phyloP scores from a whole-genome alignment of 2,113 vertebrate species.

The Sisor rabdophorus region DNA sequence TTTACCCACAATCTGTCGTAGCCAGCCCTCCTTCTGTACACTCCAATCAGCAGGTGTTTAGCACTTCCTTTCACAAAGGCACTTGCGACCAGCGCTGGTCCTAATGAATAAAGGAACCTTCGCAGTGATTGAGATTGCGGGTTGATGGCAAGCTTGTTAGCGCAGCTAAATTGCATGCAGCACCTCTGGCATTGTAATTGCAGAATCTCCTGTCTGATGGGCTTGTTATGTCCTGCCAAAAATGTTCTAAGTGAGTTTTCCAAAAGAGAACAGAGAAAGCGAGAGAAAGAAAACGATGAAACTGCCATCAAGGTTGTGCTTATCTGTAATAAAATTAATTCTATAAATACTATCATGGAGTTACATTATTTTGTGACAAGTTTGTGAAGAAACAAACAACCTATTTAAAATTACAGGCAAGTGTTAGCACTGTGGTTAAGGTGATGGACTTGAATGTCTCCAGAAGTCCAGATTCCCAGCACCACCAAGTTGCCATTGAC shows the following conservation, averaged over 20 bases:
- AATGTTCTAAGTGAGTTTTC: neutral
- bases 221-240: constrained; percentile 31
- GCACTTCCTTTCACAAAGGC: constrained; percentile 58
- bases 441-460: no score
- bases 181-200: constrained; percentile 58
- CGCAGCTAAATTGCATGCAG: constrained; percentile 63
- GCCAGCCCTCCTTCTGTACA: constrained; percentile 24
- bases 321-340: constrained; percentile 14
- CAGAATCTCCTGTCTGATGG: constrained; percentile 22
- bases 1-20: constrained; percentile 57
- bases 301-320: no score
- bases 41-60: constrained; percentile 48
- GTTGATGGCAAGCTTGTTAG: constrained; percentile 68
- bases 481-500: no score
- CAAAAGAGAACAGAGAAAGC: neutral
- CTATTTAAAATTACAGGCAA: no score
- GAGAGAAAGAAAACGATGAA: neutral
- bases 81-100: constrained; percentile 59
- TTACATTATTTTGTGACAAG: neutral
- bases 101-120: constrained; percentile 70
- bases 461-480: no score
- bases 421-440: no score
- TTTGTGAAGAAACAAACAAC: no score
- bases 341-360: neutral
- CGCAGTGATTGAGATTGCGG: constrained; percentile 70